phyloP scores from a whole-genome alignment of 2,113 vertebrate species.

The Lampris incognitus region DNA sequence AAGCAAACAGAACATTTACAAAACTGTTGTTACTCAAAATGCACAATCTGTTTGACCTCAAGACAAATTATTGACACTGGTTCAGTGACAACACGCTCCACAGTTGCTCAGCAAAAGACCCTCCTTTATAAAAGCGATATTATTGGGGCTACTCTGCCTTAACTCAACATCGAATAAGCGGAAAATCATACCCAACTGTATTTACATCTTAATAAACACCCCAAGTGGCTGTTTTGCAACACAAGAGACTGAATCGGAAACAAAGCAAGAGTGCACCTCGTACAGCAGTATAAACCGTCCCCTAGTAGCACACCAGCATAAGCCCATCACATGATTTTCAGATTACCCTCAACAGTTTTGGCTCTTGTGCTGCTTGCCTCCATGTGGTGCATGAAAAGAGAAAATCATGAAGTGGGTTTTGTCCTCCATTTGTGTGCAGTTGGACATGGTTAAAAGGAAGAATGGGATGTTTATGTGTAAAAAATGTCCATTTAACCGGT shows the following conservation, averaged over 20 bases:
- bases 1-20: constrained; percentile 19
- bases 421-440: constrained; percentile 55
- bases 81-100: constrained; percentile 14
- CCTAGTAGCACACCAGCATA: constrained; percentile 58
- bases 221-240: constrained; percentile 37
- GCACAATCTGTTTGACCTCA: not conserved
- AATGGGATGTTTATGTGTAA: constrained; percentile 59
- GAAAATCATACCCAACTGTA: not conserved
- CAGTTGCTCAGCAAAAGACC: not conserved
- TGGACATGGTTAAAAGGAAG: constrained; percentile 70
- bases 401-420: constrained; percentile 44
- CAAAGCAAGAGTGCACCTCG: not conserved
- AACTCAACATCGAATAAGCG: constrained; percentile 13
- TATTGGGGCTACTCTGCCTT: not conserved
- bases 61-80: constrained; percentile 12
- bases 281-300: constrained; percentile 43
- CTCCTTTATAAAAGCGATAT: no score
- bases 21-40: constrained; percentile 19
- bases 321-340: constrained; percentile 51
- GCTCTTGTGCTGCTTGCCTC: constrained; percentile 43
- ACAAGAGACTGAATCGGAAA: constrained; percentile 28
- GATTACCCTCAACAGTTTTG: constrained; percentile 58
- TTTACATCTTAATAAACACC: constrained; percentile 45
- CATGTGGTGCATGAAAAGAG: constrained; percentile 58
- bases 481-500: constrained; percentile 71